A percentile compares a stretch with the other conserved stretches of the same genome.
Conservation (phyloP, 1,140 invertebrate species). For the Frieseomelitta varia region DNA sequence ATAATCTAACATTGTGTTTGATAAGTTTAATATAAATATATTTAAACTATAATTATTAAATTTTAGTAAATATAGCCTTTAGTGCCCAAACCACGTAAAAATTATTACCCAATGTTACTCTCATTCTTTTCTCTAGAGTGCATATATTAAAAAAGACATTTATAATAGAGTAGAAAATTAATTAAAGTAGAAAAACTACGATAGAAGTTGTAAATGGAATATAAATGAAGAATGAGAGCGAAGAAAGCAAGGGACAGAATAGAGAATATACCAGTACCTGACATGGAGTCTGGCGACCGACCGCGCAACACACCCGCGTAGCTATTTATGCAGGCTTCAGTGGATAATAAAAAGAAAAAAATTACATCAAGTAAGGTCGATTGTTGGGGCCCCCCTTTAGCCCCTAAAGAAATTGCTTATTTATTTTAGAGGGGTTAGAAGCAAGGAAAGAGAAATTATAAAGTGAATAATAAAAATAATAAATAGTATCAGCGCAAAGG, state of each 20-base stretch:
- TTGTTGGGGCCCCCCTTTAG: constrained; percentile 63
- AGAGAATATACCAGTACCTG: constrained; percentile 86
- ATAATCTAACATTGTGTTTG: not conserved
- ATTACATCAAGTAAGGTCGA: constrained; percentile 79
- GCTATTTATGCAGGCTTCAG: constrained; percentile 85
- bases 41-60: not conserved
- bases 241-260: constrained; percentile 69
- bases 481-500: constrained; percentile 23
- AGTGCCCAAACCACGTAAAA: constrained; percentile 21
- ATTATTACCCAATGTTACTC: constrained; percentile 37
- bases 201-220: constrained; percentile 11
- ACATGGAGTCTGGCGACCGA: constrained; percentile 86
- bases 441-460: constrained; percentile 56
- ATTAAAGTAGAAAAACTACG: constrained; percentile 6
- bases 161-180: not conserved
- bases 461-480: constrained; percentile 47
- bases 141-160: constrained; percentile 12
- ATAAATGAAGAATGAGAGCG: constrained; percentile 61
- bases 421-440: constrained; percentile 59
- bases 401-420: constrained; percentile 65
- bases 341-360: constrained; percentile 82
- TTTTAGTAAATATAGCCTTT: not conserved
- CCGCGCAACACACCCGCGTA: constrained; percentile 90
- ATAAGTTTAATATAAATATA: not conserved
- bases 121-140: constrained; percentile 42